Percentiles rank a stretch among this genome's conserved stretches.
These are phyloP conservation scores for Dryobotodes eremita DNA, from an alignment of 2,888 invertebrate genomes.

Conservation along the genomic window DNA sequence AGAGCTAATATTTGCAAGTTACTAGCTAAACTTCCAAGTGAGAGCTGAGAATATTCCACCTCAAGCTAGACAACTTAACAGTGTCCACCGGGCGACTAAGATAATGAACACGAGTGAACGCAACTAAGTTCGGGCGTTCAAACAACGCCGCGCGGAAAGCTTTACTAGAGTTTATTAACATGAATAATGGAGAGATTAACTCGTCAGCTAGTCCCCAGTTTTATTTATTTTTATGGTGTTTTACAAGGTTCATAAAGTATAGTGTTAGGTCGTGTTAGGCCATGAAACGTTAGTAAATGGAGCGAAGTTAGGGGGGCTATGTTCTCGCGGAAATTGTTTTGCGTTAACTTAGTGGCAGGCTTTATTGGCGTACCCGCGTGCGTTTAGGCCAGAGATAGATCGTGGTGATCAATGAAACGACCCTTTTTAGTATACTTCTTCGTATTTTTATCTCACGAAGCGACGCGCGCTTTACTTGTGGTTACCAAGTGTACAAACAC, in stretches of 20 bases:
- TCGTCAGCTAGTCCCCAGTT: constrained; percentile 52
- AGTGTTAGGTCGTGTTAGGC: constrained; percentile 28
- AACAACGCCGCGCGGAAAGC: constrained; percentile 49
- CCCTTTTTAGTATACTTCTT: neutral
- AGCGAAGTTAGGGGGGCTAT: neutral
- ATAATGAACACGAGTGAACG: constrained; percentile 52
- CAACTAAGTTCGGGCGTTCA: constrained; percentile 53
- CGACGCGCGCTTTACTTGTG: neutral
- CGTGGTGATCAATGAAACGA: neutral
- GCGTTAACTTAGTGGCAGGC: neutral
- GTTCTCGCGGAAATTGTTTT: neutral
- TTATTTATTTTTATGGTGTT: constrained; percentile 60
- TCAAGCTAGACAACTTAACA: constrained; percentile 14
- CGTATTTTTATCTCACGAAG: neutral
- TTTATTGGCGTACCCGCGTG: neutral
- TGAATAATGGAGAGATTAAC: constrained; percentile 67
- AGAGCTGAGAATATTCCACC: constrained; percentile 9
- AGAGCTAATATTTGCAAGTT: constrained; percentile 33
- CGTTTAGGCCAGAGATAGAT: neutral
- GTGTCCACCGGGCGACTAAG: neutral
- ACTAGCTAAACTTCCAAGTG: neutral
- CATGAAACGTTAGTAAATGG: constrained; percentile 24
- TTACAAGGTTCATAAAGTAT: constrained; percentile 41
- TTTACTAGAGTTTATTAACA: constrained; percentile 49
- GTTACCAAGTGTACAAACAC: no score